Evolutionary conservation across 1,140 invertebrate genomes (phyloP).

Genomic region (Nephila pilipes): DNA sequence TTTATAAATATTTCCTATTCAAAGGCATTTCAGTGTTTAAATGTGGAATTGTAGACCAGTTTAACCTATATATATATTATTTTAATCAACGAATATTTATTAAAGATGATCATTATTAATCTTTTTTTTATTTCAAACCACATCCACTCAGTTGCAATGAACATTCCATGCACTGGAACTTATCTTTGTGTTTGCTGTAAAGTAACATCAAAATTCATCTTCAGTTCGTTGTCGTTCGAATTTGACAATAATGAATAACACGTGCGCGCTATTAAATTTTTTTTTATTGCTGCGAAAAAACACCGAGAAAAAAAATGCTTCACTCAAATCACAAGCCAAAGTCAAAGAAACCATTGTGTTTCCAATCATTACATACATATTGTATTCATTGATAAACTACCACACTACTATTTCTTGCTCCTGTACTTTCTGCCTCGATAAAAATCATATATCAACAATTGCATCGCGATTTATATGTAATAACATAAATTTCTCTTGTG

Average conservation of each 20-base stretch:
- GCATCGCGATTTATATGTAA: background rate
- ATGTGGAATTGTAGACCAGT: no score
- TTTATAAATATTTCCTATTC: no score
- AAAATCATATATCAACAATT: conserved; percentile 26
- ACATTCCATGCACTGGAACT: no score
- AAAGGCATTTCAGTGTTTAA: no score
- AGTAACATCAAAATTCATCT: background rate
- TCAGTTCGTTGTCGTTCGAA: background rate
- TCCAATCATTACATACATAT: background rate
- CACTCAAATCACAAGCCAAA: background rate
- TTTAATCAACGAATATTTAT: no score
- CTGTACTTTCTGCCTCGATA: background rate
- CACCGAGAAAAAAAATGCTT: background rate
- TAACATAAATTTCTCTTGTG: background rate
- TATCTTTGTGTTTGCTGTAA: no score
- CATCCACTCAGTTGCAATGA: no score
- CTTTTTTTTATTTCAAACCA: no score
- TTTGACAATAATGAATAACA: background rate
- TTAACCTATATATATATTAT: no score
- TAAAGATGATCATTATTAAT: no score
- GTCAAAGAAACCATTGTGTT: background rate
- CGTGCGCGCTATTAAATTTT: background rate
- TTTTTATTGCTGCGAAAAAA: background rate
- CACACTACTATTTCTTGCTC: background rate
- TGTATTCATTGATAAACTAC: background rate